These are phyloP conservation scores for Paracentrotus lividus DNA, from an alignment of 53 echinoderm and acorn worm genomes.

Conservation along the genomic window DNA sequence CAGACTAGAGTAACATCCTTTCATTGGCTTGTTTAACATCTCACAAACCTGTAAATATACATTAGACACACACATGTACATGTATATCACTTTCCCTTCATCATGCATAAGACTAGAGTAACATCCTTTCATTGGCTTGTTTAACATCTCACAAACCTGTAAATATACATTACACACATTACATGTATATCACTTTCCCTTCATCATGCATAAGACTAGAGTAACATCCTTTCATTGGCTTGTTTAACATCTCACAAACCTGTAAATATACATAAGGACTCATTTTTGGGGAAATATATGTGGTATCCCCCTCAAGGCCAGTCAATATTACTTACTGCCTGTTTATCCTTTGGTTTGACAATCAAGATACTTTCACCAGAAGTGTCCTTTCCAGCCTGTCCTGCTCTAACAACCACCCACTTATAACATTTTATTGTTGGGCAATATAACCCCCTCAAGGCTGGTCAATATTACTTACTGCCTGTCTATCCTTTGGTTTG, in stretches of 20 bases:
- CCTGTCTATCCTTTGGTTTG: neutral
- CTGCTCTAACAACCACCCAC: conserved; percentile 96
- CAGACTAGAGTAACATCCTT: conserved; percentile 93
- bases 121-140: conserved; percentile 85
- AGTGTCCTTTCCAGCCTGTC: conserved; percentile 89
- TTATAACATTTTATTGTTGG: conserved; percentile 87
- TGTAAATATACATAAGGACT: neutral
- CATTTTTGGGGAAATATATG: too few species aligned
- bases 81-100: conserved; percentile 90
- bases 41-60: conserved; percentile 75
- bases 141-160: conserved; percentile 84
- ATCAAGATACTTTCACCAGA: conserved; percentile 89
- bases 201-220: conserved; percentile 92
- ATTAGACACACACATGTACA: neutral
- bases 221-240: conserved; percentile 87
- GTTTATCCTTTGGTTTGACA: neutral
- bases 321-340: too few species aligned
- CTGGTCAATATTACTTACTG: too few species aligned
- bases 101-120: conserved; percentile 90
- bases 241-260: conserved; percentile 84
- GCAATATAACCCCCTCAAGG: too few species aligned
- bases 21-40: conserved; percentile 82
- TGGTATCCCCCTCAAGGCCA: too few species aligned
- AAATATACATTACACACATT: neutral
- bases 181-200: too few species aligned